A percentile compares a stretch with the other conserved stretches of the same genome.
phyloP scores from a whole-genome alignment of 2,797 vertebrate species.

The Malacoctenus gilli region DNA sequence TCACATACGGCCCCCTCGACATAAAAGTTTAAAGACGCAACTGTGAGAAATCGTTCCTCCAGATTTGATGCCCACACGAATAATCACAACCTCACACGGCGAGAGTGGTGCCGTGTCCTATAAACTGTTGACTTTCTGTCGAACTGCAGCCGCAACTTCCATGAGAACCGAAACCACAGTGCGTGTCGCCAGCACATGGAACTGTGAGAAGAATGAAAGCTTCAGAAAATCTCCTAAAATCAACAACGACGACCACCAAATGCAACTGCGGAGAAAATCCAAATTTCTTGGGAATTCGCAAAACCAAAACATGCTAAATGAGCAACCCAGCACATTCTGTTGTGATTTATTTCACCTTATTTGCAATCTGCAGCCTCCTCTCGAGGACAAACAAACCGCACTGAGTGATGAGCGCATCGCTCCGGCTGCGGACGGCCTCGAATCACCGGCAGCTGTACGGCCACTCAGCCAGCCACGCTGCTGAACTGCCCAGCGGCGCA shows the following conservation, averaged over 20 bases:
- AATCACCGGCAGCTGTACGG: constrained; percentile 49
- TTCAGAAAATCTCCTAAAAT: no score
- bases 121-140: constrained; percentile 25
- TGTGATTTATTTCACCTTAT: constrained; percentile 3
- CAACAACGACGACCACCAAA: no score
- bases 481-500: constrained; percentile 35
- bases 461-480: constrained; percentile 34
- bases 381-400: constrained; percentile 18
- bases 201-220: no score
- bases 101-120: constrained; percentile 16
- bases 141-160: constrained; percentile 24
- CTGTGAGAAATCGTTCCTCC: constrained; percentile 40
- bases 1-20: constrained; percentile 23
- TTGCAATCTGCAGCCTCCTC: constrained; percentile 16
- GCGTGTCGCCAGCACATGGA: not conserved
- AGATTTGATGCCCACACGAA: constrained; percentile 54
- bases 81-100: constrained; percentile 36
- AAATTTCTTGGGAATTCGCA: no score
- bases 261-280: no score
- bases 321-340: no score
- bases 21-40: constrained; percentile 49
- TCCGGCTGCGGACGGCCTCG: constrained; percentile 38
- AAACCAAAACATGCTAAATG: no score
- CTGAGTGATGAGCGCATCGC: constrained; percentile 22
- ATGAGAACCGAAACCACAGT: constrained; percentile 1